Base-by-base conservation (phyloP, 1,140 invertebrate genomes). In the Pachypeltis micranthus region DNA sequence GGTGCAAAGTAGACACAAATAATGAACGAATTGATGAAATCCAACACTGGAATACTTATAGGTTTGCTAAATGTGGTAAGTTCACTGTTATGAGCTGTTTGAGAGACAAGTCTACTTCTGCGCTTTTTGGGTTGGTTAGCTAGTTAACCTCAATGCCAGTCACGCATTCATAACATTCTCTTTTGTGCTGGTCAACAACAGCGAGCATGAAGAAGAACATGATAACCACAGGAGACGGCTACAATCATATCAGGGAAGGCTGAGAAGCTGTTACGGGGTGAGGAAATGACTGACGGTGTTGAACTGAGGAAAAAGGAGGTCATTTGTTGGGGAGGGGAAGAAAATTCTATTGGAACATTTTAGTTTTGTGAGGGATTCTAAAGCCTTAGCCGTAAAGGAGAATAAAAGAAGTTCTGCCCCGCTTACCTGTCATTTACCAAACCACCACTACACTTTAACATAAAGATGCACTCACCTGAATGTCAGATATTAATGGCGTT, bases 401-500 rank as follows among this genome's bases (percentile, higher is more conserved):
- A 39, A 10, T 39, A 39, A 39, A 39, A 39, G 7, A 16, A 39
- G 31, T 39, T 39, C 7, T 39, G 7, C 7, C 7, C 16, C 31
- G 31, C 31, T 39, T 39, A 39, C n/a, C n/a, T 39, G 31, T 10
- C 31, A 7, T 7, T 39, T 7, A 39, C 31, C 31, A 39, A 10
- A 16, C 7, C 31, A n/a, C n/a, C n/a, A n/a, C n/a, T n/a, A n/a
- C n/a, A n/a, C n/a, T n/a, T n/a, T n/a, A n/a, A n/a, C 44, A 44
- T 21, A 1, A 23, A 29, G 44, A 44, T 25, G 34, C 31, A 24
- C 44, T 68, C 60, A 69, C 68, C 68, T 69, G 68, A 67, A 63
- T 65, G 56, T 64, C 67, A 58, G 59, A 61, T 63, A 65, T 67
- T 28, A 69, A 61, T 57, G 67, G 67, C 21, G 68, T 69, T 44